Conservation (phyloP, 2,888 invertebrate genomes). For the Platycnemis pennipes region DNA sequence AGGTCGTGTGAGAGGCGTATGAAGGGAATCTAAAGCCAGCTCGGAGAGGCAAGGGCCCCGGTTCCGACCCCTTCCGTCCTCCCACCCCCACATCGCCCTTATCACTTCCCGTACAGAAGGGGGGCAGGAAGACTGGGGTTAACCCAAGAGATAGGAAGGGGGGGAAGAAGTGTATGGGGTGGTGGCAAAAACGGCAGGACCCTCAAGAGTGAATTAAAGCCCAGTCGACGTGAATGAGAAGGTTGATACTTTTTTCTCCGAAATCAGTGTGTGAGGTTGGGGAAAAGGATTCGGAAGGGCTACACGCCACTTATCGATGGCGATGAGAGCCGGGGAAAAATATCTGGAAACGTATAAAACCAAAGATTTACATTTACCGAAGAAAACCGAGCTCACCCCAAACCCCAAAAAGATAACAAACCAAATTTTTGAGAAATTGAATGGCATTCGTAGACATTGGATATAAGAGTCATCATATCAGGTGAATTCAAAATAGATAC, state of each 20-base stretch:
- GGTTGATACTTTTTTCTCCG: neutral
- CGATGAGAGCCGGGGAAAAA: neutral
- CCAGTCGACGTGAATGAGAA: neutral
- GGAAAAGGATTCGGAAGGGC: neutral
- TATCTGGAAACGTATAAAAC: neutral
- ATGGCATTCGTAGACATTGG: too few species aligned
- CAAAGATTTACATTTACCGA: too few species aligned
- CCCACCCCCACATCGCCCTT: neutral
- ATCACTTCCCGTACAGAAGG: neutral
- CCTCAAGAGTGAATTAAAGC: constrained; percentile 32
- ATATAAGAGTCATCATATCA: too few species aligned
- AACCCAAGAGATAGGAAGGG: neutral
- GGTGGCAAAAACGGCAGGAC: neutral
- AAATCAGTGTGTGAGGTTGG: neutral
- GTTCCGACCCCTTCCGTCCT: neutral
- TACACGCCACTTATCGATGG: neutral
- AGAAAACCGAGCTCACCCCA: too few species aligned
- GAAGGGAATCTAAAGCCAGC: neutral
- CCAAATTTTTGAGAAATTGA: too few species aligned
- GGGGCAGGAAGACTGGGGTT: neutral
- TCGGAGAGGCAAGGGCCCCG: neutral
- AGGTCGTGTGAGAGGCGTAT: neutral
- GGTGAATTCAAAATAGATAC: too few species aligned
- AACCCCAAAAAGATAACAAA: too few species aligned
- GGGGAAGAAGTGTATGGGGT: neutral